Evolutionary conservation across 2,888 invertebrate genomes (phyloP), one percentile per base, ranked within the genome.

Genomic region (Candidula unifasciata): DNA sequence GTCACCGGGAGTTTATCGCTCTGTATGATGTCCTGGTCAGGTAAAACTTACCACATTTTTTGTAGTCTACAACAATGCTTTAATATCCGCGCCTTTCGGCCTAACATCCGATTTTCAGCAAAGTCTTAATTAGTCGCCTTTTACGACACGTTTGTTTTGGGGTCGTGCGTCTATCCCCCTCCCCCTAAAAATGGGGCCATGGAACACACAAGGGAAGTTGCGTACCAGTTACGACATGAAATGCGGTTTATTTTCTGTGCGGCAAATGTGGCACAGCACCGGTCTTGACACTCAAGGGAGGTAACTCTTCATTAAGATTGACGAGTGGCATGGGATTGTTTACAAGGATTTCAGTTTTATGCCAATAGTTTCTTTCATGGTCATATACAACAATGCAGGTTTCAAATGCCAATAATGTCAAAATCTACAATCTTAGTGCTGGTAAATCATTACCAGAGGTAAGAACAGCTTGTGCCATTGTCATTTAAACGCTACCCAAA

Each of bases 401-500:
- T 81, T 96, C 97, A 77, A 97, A 97, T 94, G 96, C 97, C 84
- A 99, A 99, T 94, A 97, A 98, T 94, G 96, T 99, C 66, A 99
- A 99, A 95, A 98, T 99, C 87, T 99, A 99, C 93, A 99, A 99
- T 95, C 95, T 99, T 71, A 99, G 98, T 94, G 97, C 97, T 87
- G 99, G 99, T 87, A 99, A 98, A 95, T 97, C 98, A 52, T 95
- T 99, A 87, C 99, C 99, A 87, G 99, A 99, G 94, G 98, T 98
- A 95, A 95, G 96, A 33, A 69, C 18, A 35, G 33, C 35, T 33
- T 21, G n/a, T 68, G 5, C 2, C 16, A 0, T 24, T 60, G 21
- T 60, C 5, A 60, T 21, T 24, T 60, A 60, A 21, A 21, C 6
- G 60, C 21, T 5, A n/a, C 21, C 3, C 21, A n/a, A 21, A 24